Evolutionary conservation across 2,113 vertebrate species (phyloP), one percentile per base, ranked within the genome.

Genomic region (human (Homo sapiens)): DNA sequence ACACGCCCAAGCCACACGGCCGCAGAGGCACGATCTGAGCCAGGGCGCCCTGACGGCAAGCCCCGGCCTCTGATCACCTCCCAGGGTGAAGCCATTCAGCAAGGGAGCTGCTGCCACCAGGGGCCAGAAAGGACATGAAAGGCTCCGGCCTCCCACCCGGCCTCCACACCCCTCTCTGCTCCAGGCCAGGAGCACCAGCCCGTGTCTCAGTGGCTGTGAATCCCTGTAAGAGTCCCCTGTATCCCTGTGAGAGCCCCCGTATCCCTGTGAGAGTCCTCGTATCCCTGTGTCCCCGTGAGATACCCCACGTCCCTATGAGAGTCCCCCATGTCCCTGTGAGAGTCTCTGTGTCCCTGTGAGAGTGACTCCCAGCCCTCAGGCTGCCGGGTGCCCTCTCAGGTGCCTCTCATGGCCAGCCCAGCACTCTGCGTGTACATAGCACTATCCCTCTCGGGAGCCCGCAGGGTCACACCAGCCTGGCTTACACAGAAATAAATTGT

Each of bases 1-100:
- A 3, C 0, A 1, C 0, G 0, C 6, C 70, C 38, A 7, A 68
- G 48, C 11, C 4, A 1, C 72, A 23, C 0, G 6, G 55, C 66
- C 27, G 12, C 32, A 48, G 48, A 57, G 35, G 22, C n/a, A 68
- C 13, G 5, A 57, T 13, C 6, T 27, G 35, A 70, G 32, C 4
- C 35, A 16, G 9, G 59, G 27, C 1, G 25, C 68, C 18, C 38
- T 23, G 48, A 38, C 0, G 4, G 17, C 32, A 4, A 59, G 38
- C n/a, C n/a, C 22, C 75, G 48, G 61, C 61, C 30, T 48, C 18
- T 23, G 4, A 35, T 79, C 45, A 50, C 48, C 12, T 6, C 57
- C 16, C 0, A 1, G 27, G 9, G 48, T 38, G 8, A 73, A 61
- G 59, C 10, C 18, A 59, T 40, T 40, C 11, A 35, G 68, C 40